A percentile compares a stretch with the other conserved stretches of the same genome.
Conservation (phyloP, 2,888 invertebrate species). For the Chironomus riparius region DNA sequence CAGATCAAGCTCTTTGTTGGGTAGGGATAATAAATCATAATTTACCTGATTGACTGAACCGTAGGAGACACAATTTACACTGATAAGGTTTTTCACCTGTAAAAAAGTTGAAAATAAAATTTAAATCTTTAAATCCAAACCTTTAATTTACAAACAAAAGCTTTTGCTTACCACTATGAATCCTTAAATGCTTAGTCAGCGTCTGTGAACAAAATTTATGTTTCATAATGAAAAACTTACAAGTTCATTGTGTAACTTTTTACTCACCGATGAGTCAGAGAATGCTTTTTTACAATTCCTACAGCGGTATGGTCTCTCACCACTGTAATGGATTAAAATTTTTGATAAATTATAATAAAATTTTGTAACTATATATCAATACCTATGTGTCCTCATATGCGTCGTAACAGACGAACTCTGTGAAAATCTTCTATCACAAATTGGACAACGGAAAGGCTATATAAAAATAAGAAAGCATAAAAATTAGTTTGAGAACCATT, state of each 20-base stretch:
- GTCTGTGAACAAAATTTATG: constrained; percentile 44
- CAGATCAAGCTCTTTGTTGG: no score
- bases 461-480: not conserved
- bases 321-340: not conserved
- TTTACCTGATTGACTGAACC: constrained; percentile 41
- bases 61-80: constrained; percentile 88
- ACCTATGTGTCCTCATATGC: constrained; percentile 99
- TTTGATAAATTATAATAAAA: constrained; percentile 12
- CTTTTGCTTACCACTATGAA: constrained; percentile 47
- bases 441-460: constrained; percentile 83
- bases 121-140: not conserved
- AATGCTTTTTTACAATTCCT: constrained; percentile 96
- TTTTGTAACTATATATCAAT: constrained; percentile 51
- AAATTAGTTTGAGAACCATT: not conserved
- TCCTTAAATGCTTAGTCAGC: constrained; percentile 90
- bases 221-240: not conserved
- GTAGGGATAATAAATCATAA: no score
- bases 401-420: constrained; percentile 94
- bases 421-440: constrained; percentile 93
- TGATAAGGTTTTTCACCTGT: constrained; percentile 94
- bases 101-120: not conserved
- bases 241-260: not conserved
- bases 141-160: no score
- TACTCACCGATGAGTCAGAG: constrained; percentile 75
- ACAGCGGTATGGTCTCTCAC: constrained; percentile 51